Evolutionary conservation across 2,113 vertebrate species (phyloP), one percentile per base, ranked within the genome.

Genomic region (Petrocephalus microphthalmus): DNA sequence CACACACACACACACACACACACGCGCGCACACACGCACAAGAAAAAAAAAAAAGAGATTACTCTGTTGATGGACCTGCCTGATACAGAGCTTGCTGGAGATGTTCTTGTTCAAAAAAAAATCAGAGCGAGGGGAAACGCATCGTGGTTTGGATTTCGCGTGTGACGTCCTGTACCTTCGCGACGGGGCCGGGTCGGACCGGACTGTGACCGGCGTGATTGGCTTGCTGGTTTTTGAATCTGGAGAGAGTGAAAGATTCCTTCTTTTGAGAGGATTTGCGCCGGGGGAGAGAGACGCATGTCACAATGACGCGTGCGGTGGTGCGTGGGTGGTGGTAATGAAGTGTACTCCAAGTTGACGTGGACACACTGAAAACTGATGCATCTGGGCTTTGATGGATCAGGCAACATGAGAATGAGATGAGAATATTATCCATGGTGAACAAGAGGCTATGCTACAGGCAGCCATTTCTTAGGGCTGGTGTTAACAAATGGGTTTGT

Each of bases 221-320:
- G 37, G 33, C 4, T 84, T 25, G 11, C 49, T 20, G 45, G n/a
- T 67, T 49, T 49, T 29, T 84, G 82, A 51, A 15, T 45, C 49
- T 51, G 82, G 22, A 25, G n/a, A 49, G 17, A 25, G 22, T 49
- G n/a, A 17, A 33, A 89, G 71, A 78, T 87, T 82, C 82, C 54
- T 42, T 56, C 33, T 88, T 91, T 92, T 87, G n/a, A 83, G 74
- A 17, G 7, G 83, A 88, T 91, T 89, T 91, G 90, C 83, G 83
- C 89, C 37, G 86, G 42, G 37, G 67, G 53, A 19, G 56, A 86
- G 71, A 8, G 0, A 10, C 84, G 81, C 89, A 54, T 89, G 87
- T 78, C 71, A 86, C 90, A 89, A 19, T 88, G 51, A 33, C 45
- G 49, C 11, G 71, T 78, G 71, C 19, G 71, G 17, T 42, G 15